Evolutionary conservation across 1,140 invertebrate genomes (phyloP).

Genomic region (Drosophila nannoptera): DNA sequence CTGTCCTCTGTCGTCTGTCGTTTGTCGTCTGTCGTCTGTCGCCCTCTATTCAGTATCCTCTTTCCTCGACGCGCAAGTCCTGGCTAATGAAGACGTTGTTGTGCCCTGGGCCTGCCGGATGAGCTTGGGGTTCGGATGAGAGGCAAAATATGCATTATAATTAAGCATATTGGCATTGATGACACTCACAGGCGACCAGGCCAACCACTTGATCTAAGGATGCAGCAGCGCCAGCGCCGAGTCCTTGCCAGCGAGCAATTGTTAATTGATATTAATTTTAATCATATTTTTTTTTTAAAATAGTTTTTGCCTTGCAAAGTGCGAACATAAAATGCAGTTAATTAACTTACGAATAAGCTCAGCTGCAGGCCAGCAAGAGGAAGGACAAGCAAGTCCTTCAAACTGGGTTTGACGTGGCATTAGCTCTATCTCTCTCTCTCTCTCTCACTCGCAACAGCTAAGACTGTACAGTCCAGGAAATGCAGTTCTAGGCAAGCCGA

Average conservation of each 20-base stretch:
- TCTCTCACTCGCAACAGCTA: too few relatives aligned
- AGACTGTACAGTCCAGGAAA: too few relatives aligned
- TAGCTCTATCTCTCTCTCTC: too few relatives aligned
- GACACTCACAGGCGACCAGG: constrained; percentile 48
- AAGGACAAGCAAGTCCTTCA: neutral
- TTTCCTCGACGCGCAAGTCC: constrained; percentile 18
- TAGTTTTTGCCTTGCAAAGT: constrained; percentile 19
- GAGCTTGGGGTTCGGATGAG: constrained; percentile 14
- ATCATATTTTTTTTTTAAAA: constrained; percentile 58
- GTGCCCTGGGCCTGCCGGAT: constrained; percentile 21
- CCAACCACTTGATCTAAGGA: constrained; percentile 56
- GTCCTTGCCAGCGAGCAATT: constrained; percentile 2
- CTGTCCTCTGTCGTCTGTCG: constrained; percentile 13
- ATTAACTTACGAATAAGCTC: constrained; percentile 31
- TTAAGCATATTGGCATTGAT: constrained; percentile 60
- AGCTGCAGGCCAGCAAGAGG: neutral
- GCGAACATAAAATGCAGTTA: constrained; percentile 30
- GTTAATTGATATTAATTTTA: constrained; percentile 71
- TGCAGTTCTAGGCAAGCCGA: too few relatives aligned
- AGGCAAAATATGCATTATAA: constrained; percentile 48
- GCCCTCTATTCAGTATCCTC: neutral
- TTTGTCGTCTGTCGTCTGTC: constrained; percentile 19
- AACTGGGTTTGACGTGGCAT: too few relatives aligned
- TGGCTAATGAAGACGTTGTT: constrained; percentile 68
- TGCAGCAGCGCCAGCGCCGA: constrained; percentile 19